phyloP scores from a whole-genome alignment of 53 echinoderm and acorn worm species.

The Paelopatides confundens region DNA sequence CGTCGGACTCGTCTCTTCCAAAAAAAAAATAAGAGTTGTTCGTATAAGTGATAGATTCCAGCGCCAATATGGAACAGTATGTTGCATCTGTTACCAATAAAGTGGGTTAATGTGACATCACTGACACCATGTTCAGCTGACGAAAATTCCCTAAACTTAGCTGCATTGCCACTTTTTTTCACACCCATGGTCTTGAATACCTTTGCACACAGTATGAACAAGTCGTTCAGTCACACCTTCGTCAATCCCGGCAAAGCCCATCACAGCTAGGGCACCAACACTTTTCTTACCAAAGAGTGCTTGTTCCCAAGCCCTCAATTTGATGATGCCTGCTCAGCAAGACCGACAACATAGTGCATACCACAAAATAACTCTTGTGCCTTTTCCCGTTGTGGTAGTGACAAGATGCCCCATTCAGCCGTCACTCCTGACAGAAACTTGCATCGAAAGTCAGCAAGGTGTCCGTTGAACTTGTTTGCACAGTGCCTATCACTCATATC shows the following conservation, averaged over 20 bases:
- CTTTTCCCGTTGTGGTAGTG: background rate
- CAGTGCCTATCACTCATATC: slow-evolving; percentile 67
- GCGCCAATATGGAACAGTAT: too few species aligned
- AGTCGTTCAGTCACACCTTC: slow-evolving; percentile 62
- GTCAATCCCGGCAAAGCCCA: background rate
- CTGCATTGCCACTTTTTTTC: slow-evolving; percentile 70
- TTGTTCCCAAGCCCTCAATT: slow-evolving; percentile 48
- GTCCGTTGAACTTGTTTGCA: slow-evolving; percentile 58
- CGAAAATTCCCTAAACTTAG: slow-evolving; percentile 59
- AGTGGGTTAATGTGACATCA: slow-evolving; percentile 22
- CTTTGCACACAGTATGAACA: slow-evolving; percentile 60
- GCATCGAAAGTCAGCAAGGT: slow-evolving; percentile 47
- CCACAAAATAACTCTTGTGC: slow-evolving; percentile 24
- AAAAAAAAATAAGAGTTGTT: slow-evolving; percentile 14
- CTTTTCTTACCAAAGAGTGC: slow-evolving; percentile 31
- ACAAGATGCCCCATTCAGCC: slow-evolving; percentile 9
- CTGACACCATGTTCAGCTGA: background rate
- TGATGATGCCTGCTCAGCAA: too few species aligned
- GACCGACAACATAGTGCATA: slow-evolving; percentile 62
- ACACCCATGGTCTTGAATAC: slow-evolving; percentile 65
- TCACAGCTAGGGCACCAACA: too few species aligned
- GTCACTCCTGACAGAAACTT: slow-evolving; percentile 19
- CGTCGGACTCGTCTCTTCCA: slow-evolving; percentile 23
- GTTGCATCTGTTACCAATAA: too few species aligned
- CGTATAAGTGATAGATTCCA: slow-evolving; percentile 41